Base-by-base conservation (phyloP, 2,888 invertebrate species). In the Scaptomyza parva region DNA sequence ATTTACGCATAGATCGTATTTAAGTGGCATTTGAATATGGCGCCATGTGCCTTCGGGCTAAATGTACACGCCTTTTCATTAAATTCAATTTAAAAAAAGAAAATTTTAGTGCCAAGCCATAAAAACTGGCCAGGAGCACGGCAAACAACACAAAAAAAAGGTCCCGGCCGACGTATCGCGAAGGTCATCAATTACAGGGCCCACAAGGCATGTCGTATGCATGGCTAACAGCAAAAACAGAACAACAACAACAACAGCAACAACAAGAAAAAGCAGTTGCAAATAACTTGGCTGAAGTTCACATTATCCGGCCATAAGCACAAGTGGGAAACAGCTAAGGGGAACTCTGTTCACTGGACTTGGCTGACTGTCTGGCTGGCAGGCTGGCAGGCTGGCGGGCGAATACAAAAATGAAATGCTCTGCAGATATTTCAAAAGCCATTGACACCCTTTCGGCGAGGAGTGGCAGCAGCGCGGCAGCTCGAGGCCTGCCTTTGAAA, bases 381-480 rank as follows among this genome's bases (percentile, higher is more conserved):
- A n/a, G 39, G 11, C 9, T 30, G 33, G 6, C 39, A 58, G 58
- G 76, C 76, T 65, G 47, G 61, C 58, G 57, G 70, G 59, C 70
- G 83, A 86, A 61, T 26, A 84, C 66, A 78, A 78, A 81, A 79
- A 80, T 75, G 73, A 76, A 85, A 79, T 76, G 69, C 84, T 81
- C 83, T 81, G 81, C 81, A 81, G 81, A 86, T 86, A 81, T 81
- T 81, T 86, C 83, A 86, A 88, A 89, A 88, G 88, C 88, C 78
- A 89, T 89, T 86, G 89, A 89, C 89, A 88, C 87, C 88, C 87
- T 89, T 88, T 86, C 72, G 85, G 79, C 72, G 73, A 61, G 70
- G 54, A 65, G 37, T 22, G 39, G 45, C 26, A 28, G 59, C 39
- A 44, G 51, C 50, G 40, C 51, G 70, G 66, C 78, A 70, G 71